phyloP scores from a whole-genome alignment of 2,113 vertebrate genomes.

The Tricholaema leucomelas region DNA sequence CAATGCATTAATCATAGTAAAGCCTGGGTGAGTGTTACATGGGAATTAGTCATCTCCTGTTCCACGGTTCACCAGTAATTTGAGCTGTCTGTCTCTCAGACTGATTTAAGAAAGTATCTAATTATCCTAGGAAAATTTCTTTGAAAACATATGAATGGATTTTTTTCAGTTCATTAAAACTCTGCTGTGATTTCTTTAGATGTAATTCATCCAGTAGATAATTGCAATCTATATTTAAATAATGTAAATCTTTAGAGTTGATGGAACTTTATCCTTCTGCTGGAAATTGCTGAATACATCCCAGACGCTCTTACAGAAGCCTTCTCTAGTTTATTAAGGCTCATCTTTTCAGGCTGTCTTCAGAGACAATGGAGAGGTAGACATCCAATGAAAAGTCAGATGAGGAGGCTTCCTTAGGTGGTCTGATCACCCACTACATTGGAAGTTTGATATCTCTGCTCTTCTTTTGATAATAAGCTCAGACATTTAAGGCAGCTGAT shows the following conservation, averaged over 20 bases:
- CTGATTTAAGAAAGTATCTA: constrained; percentile 15
- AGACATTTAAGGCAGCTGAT: neutral
- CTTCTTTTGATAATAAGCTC: neutral
- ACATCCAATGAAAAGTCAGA: neutral
- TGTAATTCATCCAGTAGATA: neutral
- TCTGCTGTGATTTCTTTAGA: neutral
- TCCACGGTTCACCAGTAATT: neutral
- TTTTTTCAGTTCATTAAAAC: constrained; percentile 40
- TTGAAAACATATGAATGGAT: constrained; percentile 19
- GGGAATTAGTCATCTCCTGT: constrained; percentile 13
- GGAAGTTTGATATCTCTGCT: neutral
- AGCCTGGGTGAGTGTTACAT: neutral
- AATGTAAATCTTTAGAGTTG: neutral
- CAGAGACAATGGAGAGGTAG: neutral
- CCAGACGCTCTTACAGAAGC: neutral
- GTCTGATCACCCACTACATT: neutral
- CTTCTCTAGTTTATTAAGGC: neutral
- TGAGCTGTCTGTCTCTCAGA: neutral
- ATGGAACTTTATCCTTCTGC: neutral
- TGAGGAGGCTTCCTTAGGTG: neutral
- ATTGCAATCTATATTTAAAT: constrained; percentile 14
- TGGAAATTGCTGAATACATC: neutral
- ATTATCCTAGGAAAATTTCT: constrained; percentile 24
- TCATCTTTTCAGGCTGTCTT: neutral
- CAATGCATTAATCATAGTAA: constrained; percentile 24